These are phyloP conservation scores for Limnephilus lunatus DNA, from an alignment of 2,888 invertebrate species.

Conservation along the genomic window DNA sequence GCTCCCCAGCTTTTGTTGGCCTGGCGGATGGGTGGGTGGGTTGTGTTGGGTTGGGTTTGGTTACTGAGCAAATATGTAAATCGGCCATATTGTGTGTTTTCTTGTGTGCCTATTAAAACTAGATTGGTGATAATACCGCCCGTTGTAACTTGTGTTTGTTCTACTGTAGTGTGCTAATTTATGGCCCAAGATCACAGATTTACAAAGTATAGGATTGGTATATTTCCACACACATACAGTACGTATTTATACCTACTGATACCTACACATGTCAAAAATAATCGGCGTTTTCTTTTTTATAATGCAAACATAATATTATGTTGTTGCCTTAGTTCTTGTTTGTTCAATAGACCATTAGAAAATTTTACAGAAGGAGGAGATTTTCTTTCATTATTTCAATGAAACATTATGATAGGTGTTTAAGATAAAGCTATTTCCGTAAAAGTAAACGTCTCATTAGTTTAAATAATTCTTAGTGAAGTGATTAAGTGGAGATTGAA, in stretches of 20 bases:
- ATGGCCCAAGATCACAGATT: conserved; percentile 12
- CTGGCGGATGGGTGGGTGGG: background rate
- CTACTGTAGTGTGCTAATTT: conserved; percentile 28
- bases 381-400: too few species aligned
- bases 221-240: background rate
- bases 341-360: too few species aligned
- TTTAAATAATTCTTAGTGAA: too few species aligned
- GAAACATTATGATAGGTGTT: too few species aligned
- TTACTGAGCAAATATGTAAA: conserved; percentile 56
- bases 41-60: background rate
- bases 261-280: background rate
- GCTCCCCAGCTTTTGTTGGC: background rate
- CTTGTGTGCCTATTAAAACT: conserved; percentile 59
- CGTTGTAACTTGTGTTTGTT: conserved; percentile 34
- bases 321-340: too few species aligned
- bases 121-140: conserved; percentile 57
- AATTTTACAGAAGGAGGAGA: too few species aligned
- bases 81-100: conserved; percentile 50
- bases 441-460: too few species aligned
- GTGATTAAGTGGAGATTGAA: too few species aligned
- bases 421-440: too few species aligned
- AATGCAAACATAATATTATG: too few species aligned
- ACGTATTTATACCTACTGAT: background rate
- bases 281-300: background rate
- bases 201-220: background rate